Evolutionary conservation across 2,888 invertebrate species (phyloP).

Genomic region (Hirtodrosophila duncani): DNA sequence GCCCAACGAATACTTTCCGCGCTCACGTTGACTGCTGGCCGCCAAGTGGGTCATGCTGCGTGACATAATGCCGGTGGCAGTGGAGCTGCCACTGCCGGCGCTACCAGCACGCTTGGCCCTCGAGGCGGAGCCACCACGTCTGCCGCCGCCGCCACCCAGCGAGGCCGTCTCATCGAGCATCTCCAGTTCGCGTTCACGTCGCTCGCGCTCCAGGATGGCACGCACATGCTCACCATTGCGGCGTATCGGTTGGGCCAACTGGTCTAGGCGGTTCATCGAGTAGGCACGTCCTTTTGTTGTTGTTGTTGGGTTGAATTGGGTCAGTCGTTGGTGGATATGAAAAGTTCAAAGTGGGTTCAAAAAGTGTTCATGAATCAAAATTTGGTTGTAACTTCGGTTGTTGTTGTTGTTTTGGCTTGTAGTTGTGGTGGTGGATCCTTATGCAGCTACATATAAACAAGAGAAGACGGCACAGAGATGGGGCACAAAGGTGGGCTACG

Average conservation of each 20-base stretch:
- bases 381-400: constrained; percentile 11
- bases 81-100: constrained; percentile 36
- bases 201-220: constrained; percentile 77
- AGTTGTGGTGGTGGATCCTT: constrained; percentile 31
- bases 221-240: constrained; percentile 79
- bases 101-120: constrained; percentile 34
- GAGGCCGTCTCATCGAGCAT: constrained; percentile 76
- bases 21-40: constrained; percentile 43
- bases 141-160: constrained; percentile 54
- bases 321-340: constrained; percentile 40
- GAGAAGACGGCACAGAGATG: constrained; percentile 50
- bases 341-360: constrained; percentile 58
- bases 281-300: constrained; percentile 87
- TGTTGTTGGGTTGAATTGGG: constrained; percentile 13
- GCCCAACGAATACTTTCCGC: constrained; percentile 68
- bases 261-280: constrained; percentile 95
- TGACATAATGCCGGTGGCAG: constrained; percentile 79
- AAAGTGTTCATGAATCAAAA: constrained; percentile 21
- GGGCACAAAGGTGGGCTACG: constrained; percentile 33
- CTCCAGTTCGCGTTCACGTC: constrained; percentile 76
- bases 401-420: constrained; percentile 27
- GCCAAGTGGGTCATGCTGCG: constrained; percentile 86
- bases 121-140: constrained; percentile 23
- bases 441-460: constrained; percentile 34
- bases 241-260: constrained; percentile 86